These are phyloP conservation scores for Cistogaster globosa DNA, from an alignment of 2,888 invertebrate genomes.

Conservation along the genomic window DNA sequence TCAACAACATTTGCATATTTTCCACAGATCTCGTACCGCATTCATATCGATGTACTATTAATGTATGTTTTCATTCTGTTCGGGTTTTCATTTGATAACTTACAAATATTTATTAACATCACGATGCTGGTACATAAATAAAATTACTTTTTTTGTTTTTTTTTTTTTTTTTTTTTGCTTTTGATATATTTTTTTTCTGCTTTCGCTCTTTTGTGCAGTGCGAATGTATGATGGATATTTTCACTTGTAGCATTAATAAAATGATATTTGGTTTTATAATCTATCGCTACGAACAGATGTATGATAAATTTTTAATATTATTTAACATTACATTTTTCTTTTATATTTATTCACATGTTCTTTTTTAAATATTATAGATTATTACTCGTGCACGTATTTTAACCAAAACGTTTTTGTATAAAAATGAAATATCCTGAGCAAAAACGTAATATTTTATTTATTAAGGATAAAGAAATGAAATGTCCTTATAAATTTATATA, in stretches of 20 bases:
- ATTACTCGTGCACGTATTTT: not conserved
- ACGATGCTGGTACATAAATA: not conserved
- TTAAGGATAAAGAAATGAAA: no score
- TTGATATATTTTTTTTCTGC: not conserved
- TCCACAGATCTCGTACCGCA: not conserved
- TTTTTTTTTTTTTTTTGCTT: not conserved
- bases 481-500: no score
- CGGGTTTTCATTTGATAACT: not conserved
- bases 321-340: slow-evolving; percentile 36
- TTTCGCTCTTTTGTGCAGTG: not conserved
- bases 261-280: slow-evolving; percentile 43
- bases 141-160: no score
- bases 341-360: slow-evolving; percentile 25
- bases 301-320: slow-evolving; percentile 25
- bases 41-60: not conserved
- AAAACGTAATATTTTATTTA: no score
- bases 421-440: no score
- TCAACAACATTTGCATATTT: slow-evolving; percentile 13
- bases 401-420: no score
- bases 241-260: slow-evolving; percentile 49
- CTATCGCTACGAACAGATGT: not conserved
- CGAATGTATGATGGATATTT: slow-evolving; percentile 18
- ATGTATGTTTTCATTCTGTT: not conserved
- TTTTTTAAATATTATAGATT: slow-evolving; percentile 12
- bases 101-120: slow-evolving; percentile 16